A percentile compares a stretch with the other conserved stretches of the same genome.
These are phyloP conservation scores for Characodon lateralis DNA, from an alignment of 2,797 vertebrate species.

Conservation along the genomic window DNA sequence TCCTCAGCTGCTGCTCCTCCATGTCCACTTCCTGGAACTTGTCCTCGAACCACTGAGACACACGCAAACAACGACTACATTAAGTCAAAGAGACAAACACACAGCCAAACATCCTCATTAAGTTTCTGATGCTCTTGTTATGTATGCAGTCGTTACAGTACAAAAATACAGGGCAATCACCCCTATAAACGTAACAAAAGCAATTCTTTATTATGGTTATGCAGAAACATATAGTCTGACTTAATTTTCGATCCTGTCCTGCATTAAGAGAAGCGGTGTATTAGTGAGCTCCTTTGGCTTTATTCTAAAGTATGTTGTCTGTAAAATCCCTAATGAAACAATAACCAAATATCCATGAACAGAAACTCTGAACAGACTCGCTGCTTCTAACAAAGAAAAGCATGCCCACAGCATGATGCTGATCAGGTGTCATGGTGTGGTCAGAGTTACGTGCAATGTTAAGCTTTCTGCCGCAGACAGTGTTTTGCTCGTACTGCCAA, in stretches of 20 bases:
- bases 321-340: no score
- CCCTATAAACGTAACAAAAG: no score
- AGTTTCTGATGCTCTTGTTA: neutral
- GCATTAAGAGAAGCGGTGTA: neutral
- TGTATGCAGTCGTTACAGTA: neutral
- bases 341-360: no score
- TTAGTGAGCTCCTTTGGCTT: no score
- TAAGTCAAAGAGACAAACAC: slow-evolving; percentile 4
- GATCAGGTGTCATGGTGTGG: neutral
- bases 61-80: slow-evolving; percentile 4
- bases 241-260: neutral
- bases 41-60: slow-evolving; percentile 94
- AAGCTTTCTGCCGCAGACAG: neutral
- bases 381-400: no score
- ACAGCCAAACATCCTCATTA: slow-evolving; percentile 4
- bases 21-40: slow-evolving; percentile 94
- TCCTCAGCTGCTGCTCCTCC: slow-evolving; percentile 93
- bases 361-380: no score
- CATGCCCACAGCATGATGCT: neutral
- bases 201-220: no score
- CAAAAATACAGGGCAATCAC: neutral
- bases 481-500: neutral
- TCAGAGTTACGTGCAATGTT: neutral
- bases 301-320: no score
- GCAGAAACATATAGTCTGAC: no score